Conservation (phyloP, 2,888 invertebrate genomes). For the Macrosiphum euphorbiae region DNA sequence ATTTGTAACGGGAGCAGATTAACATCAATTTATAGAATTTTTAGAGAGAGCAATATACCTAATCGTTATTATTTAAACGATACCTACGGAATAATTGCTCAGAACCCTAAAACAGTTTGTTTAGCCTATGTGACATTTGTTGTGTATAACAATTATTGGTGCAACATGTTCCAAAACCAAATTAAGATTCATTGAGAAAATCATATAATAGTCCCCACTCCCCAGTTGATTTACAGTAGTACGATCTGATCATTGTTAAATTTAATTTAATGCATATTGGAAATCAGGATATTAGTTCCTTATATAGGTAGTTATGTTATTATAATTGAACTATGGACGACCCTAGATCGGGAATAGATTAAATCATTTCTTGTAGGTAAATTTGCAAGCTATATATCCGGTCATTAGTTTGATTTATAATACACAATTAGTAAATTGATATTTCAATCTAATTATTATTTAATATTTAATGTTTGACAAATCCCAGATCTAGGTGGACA, state of each 20-base stretch:
- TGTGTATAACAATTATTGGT: not conserved
- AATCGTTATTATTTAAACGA: not conserved
- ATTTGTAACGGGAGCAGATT: not conserved
- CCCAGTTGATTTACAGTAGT: not conserved
- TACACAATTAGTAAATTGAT: not conserved
- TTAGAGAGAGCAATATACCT: not conserved
- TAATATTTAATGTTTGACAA: not conserved
- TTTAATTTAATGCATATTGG: not conserved
- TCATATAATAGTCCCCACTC: not conserved
- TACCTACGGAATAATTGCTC: not conserved
- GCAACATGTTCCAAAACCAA: not conserved
- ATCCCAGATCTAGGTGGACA: too few species aligned
- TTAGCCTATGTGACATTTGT: not conserved
- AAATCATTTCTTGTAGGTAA: not conserved
- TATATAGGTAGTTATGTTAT: not conserved
- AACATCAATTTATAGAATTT: not conserved
- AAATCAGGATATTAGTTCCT: not conserved
- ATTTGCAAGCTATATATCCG: not conserved
- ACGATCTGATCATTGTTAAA: not conserved
- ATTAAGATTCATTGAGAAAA: not conserved
- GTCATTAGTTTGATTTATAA: not conserved
- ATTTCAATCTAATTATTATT: not conserved
- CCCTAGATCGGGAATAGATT: not conserved
- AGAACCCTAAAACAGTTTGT: not conserved
- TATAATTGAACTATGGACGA: not conserved